Conservation (phyloP, 2,888 invertebrate genomes). For the Agrochola circellaris region DNA sequence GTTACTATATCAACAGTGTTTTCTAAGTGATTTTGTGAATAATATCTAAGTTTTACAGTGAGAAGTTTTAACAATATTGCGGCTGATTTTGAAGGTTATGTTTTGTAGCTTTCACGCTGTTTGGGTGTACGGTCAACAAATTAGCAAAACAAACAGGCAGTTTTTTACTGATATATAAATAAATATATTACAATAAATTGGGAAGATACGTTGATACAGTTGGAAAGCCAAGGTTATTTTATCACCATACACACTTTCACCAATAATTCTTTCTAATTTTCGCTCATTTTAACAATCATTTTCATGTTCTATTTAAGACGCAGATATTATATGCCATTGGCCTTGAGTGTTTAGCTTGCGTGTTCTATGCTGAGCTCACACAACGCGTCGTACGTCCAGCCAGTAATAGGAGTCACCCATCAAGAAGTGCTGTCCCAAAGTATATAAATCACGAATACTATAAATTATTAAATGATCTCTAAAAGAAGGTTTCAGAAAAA, state of each 20-base stretch:
- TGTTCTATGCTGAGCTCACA: too few relatives aligned
- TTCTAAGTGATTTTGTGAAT: slow-evolving; percentile 32
- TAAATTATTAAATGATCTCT: too few relatives aligned
- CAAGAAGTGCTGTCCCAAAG: too few relatives aligned
- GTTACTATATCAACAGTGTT: slow-evolving; percentile 12
- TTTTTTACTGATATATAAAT: neutral
- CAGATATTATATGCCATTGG: too few relatives aligned
- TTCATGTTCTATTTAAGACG: neutral
- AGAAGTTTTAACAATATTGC: slow-evolving; percentile 46
- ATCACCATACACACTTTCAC: neutral
- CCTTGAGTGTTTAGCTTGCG: too few relatives aligned
- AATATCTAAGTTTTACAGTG: slow-evolving; percentile 36
- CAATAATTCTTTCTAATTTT: neutral
- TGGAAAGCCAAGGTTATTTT: neutral
- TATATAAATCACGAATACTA: too few relatives aligned
- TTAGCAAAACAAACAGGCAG: slow-evolving; percentile 8
- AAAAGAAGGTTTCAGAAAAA: too few relatives aligned
- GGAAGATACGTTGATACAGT: neutral
- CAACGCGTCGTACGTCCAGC: too few relatives aligned
- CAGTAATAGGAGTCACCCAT: too few relatives aligned
- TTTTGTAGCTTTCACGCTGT: slow-evolving; percentile 66
- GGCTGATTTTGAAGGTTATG: slow-evolving; percentile 66
- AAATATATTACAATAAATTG: neutral
- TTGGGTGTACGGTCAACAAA: slow-evolving; percentile 33
- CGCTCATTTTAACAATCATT: neutral